Evolutionary conservation across 2,888 invertebrate genomes (phyloP).

Genomic region (Sarcophaga caerulescens): DNA sequence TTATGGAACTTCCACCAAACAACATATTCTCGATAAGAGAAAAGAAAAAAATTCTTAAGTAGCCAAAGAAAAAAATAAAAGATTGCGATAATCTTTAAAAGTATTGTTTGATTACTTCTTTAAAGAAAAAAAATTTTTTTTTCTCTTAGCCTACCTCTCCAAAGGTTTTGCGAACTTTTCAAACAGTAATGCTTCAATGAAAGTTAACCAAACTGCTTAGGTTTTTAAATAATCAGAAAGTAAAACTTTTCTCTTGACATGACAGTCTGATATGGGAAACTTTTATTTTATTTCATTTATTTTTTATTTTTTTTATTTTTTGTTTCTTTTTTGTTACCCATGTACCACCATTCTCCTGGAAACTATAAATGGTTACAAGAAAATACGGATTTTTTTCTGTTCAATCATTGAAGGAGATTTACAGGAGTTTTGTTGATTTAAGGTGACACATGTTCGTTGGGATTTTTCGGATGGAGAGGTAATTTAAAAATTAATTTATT

Average conservation of each 20-base stretch:
- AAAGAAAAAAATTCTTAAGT: slow-evolving; percentile 28
- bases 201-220: slow-evolving; percentile 58
- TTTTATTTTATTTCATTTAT: slow-evolving; percentile 19
- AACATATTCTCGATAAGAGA: background rate
- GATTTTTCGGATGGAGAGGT: background rate
- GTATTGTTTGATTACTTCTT: slow-evolving; percentile 54
- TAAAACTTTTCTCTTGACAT: slow-evolving; percentile 4
- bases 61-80: slow-evolving; percentile 17
- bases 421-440: slow-evolving; percentile 15
- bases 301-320: background rate
- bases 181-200: slow-evolving; percentile 38
- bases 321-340: background rate
- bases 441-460: background rate
- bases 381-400: background rate
- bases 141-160: too few relatives aligned
- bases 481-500: background rate
- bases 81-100: slow-evolving; percentile 49
- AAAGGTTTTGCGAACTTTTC: background rate
- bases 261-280: slow-evolving; percentile 31
- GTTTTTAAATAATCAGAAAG: slow-evolving; percentile 46
- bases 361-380: too few relatives aligned
- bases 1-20: too few relatives aligned
- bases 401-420: slow-evolving; percentile 30
- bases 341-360: too few relatives aligned
- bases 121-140: too few relatives aligned